Conservation (phyloP, 2,797 vertebrate genomes). For the Varecia variegata region DNA sequence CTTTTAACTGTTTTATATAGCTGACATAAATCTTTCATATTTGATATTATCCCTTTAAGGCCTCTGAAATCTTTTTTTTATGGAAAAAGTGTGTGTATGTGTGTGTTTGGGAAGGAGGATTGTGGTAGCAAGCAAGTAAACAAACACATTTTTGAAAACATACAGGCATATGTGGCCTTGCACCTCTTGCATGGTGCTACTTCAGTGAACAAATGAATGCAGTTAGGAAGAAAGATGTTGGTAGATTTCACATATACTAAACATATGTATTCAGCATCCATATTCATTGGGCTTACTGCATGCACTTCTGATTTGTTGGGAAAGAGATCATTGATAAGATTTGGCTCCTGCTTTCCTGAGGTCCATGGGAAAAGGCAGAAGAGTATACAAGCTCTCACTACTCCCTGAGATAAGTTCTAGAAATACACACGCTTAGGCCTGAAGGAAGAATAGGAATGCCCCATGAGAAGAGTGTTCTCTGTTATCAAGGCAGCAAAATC, state of each 20-base stretch:
- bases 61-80: background rate
- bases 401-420: background rate
- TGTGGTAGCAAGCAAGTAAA: background rate
- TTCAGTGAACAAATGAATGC: background rate
- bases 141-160: background rate
- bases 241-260: background rate
- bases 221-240: background rate
- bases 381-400: too few relatives aligned
- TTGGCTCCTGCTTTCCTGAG: background rate
- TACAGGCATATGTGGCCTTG: background rate
- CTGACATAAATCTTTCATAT: background rate
- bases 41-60: background rate
- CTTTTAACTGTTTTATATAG: slow-evolving; percentile 2
- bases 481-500: background rate
- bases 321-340: background rate
- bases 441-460: background rate
- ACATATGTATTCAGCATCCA: background rate
- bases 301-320: background rate
- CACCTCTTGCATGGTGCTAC: background rate
- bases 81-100: background rate
- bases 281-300: background rate
- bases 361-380: background rate
- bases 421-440: background rate
- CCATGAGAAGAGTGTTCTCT: background rate
- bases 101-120: background rate